These are phyloP conservation scores for Prunella fulvescens DNA, from an alignment of 2,113 vertebrate genomes.

Conservation along the genomic window DNA sequence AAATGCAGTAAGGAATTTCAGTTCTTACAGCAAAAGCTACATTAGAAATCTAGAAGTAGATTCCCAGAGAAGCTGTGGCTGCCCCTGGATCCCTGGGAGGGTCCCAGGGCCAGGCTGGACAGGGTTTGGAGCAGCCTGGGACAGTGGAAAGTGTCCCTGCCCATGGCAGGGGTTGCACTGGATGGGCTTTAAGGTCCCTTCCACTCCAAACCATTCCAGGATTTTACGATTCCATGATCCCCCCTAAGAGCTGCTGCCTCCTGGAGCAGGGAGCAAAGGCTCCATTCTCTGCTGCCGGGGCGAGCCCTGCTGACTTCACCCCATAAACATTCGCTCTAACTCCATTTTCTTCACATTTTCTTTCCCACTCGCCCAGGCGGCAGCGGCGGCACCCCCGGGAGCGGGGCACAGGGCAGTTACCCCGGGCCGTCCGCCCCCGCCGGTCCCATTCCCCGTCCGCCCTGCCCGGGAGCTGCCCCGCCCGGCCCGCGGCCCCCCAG, in stretches of 20 bases:
- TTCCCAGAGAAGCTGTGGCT: neutral
- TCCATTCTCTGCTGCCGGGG: neutral
- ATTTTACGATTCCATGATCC: neutral
- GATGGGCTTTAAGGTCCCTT: neutral
- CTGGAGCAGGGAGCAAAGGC: neutral
- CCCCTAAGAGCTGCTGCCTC: neutral
- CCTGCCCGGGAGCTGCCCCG: neutral
- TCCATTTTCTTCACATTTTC: neutral
- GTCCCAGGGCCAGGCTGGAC: neutral
- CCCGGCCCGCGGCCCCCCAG: neutral
- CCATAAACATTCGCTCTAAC: neutral
- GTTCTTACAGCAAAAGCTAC: neutral
- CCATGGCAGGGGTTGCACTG: neutral
- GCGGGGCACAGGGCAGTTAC: neutral
- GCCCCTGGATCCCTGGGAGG: neutral
- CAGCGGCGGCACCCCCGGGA: neutral
- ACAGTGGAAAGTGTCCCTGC: neutral
- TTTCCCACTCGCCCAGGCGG: neutral
- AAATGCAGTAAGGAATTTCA: accelerated
- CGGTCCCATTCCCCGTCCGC: neutral
- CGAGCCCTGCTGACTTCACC: neutral
- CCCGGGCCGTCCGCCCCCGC: neutral
- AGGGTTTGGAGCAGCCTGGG: neutral
- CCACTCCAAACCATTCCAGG: neutral
- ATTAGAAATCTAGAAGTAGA: neutral